Conservation (phyloP, 2,888 invertebrate genomes). For the Stictocephala bisonia region DNA sequence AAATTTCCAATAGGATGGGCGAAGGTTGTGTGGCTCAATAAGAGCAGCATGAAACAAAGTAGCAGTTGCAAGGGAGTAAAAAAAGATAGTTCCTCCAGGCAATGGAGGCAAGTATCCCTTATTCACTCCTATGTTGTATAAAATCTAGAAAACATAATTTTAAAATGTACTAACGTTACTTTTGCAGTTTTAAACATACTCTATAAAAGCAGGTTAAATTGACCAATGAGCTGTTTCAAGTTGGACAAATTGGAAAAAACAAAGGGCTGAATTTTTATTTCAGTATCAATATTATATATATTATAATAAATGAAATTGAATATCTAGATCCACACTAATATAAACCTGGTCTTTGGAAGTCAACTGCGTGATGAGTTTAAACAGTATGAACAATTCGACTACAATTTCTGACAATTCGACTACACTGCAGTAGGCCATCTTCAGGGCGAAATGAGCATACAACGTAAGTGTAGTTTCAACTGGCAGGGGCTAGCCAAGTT, state of each 20-base stretch:
- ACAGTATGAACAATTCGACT: too few relatives aligned
- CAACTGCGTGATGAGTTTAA: too few relatives aligned
- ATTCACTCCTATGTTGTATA: slow-evolving; percentile 78
- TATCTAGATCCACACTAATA: too few relatives aligned
- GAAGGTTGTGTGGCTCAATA: slow-evolving; percentile 80
- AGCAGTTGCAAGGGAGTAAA: slow-evolving; percentile 83
- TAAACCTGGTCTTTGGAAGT: too few relatives aligned
- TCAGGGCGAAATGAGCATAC: too few relatives aligned
- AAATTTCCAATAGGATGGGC: slow-evolving; percentile 88
- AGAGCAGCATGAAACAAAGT: slow-evolving; percentile 82
- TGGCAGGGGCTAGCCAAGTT: too few relatives aligned
- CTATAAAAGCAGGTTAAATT: background rate
- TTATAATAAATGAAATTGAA: too few relatives aligned
- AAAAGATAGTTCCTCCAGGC: slow-evolving; percentile 75
- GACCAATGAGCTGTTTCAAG: background rate
- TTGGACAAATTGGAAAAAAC: background rate
- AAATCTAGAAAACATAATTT: slow-evolving; percentile 66
- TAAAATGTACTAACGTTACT: background rate
- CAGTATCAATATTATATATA: too few relatives aligned
- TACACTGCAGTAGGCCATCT: too few relatives aligned
- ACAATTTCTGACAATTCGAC: too few relatives aligned
- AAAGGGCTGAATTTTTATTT: too few relatives aligned
- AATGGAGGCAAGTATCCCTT: slow-evolving; percentile 74
- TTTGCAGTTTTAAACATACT: background rate
- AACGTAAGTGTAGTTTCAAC: too few relatives aligned